Evolutionary conservation across 2,888 invertebrate genomes (phyloP).

Genomic region (Chelonus formosanus): DNA sequence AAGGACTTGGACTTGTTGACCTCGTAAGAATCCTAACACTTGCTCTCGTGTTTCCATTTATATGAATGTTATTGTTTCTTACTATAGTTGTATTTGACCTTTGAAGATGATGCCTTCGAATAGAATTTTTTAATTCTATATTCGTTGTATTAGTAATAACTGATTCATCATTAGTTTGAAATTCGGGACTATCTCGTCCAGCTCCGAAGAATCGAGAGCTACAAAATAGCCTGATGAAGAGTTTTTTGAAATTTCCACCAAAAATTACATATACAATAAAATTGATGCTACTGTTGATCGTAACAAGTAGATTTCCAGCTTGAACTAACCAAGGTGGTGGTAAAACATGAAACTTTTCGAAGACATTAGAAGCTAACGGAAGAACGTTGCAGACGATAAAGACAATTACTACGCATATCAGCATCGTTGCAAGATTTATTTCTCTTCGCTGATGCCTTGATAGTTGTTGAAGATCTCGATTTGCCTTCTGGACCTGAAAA

Average conservation of each 20-base stretch:
- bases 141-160: conserved; percentile 74
- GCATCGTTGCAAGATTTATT: conserved; percentile 93
- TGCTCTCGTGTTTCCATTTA: conserved; percentile 51
- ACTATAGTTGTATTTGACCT: conserved; percentile 67
- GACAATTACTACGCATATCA: conserved; percentile 91
- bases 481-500: conserved; percentile 83
- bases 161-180: conserved; percentile 83
- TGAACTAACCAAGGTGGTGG: conserved; percentile 78
- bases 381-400: conserved; percentile 93
- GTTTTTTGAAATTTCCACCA: conserved; percentile 93
- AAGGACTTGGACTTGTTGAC: conserved; percentile 66
- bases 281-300: conserved; percentile 96
- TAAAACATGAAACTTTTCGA: conserved; percentile 80
- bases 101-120: conserved; percentile 68
- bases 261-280: conserved; percentile 98
- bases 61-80: conserved; percentile 56
- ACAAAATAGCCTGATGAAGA: conserved; percentile 84
- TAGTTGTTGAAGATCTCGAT: conserved; percentile 87
- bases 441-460: conserved; percentile 91
- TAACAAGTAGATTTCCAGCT: conserved; percentile 90
- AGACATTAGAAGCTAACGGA: conserved; percentile 85
- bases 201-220: conserved; percentile 68
- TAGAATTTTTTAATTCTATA: conserved; percentile 76
- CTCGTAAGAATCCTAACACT: conserved; percentile 50
- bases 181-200: conserved; percentile 74